These are phyloP conservation scores for Melanotaenia parkinsoni DNA, from an alignment of 2,797 vertebrate species.

Conservation along the genomic window DNA sequence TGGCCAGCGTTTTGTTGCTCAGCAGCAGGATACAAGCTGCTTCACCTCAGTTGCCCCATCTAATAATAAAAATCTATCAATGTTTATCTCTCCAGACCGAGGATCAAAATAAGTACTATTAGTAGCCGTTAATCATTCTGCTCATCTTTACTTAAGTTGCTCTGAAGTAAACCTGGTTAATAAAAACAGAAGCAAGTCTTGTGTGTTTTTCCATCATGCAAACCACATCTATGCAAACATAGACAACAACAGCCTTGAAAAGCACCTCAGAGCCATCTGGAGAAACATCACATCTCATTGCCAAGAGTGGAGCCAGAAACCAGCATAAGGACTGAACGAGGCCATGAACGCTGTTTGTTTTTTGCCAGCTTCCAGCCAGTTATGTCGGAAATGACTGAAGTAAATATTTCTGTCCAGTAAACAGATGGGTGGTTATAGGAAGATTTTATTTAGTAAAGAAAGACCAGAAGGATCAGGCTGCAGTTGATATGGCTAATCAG, in stretches of 20 bases:
- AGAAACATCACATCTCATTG: conserved; percentile 26
- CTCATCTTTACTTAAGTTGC: neutral
- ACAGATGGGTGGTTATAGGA: conserved; percentile 31
- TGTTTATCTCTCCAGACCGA: neutral
- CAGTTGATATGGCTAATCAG: neutral
- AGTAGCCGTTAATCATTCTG: neutral
- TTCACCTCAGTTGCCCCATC: conserved; percentile 47
- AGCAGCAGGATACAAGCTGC: conserved; percentile 29
- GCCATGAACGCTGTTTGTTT: conserved; percentile 59
- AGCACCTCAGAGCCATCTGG: conserved; percentile 24
- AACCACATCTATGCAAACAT: conserved; percentile 19
- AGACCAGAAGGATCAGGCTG: neutral
- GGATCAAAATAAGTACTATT: neutral
- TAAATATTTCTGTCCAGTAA: conserved; percentile 61
- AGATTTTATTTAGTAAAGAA: conserved; percentile 5
- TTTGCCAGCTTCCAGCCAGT: conserved; percentile 55
- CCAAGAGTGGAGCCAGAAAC: conserved; percentile 35
- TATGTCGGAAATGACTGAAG: conserved; percentile 44
- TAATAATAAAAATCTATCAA: neutral
- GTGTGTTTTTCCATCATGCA: neutral
- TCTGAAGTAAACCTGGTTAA: neutral
- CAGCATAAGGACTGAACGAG: conserved; percentile 36
- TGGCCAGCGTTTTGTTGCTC: conserved; percentile 38
- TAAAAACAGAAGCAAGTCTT: neutral
- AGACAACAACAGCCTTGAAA: conserved; percentile 20